Conservation (phyloP, 1,140 invertebrate species). For the Lordiphosa clarofinis region DNA sequence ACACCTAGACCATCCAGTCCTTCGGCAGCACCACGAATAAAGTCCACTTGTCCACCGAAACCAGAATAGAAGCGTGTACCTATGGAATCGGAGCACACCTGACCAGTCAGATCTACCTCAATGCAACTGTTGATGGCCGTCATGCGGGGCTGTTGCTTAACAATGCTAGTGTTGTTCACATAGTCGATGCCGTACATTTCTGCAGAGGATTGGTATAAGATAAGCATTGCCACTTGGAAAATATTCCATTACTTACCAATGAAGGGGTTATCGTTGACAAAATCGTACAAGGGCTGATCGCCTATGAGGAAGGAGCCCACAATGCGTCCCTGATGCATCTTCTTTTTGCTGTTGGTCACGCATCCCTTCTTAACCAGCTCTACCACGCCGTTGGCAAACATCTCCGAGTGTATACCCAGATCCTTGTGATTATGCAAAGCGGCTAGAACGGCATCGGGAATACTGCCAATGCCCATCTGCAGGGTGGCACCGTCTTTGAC, state of each 20-base stretch:
- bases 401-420: slow-evolving; percentile 96
- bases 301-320: slow-evolving; percentile 94
- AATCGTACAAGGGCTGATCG: slow-evolving; percentile 92
- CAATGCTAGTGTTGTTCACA: slow-evolving; percentile 90
- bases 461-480: slow-evolving; percentile 97
- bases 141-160: slow-evolving; percentile 92
- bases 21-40: slow-evolving; percentile 95
- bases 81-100: slow-evolving; percentile 95
- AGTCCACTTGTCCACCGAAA: slow-evolving; percentile 97
- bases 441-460: slow-evolving; percentile 93
- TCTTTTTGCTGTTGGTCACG: slow-evolving; percentile 92
- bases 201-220: not conserved
- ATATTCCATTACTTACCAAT: slow-evolving; percentile 83
- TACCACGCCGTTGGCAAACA: slow-evolving; percentile 95
- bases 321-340: slow-evolving; percentile 90
- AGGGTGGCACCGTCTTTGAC: slow-evolving; percentile 95
- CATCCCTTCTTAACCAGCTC: slow-evolving; percentile 91
- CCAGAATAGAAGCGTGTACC: slow-evolving; percentile 95
- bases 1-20: slow-evolving; percentile 93
- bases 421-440: slow-evolving; percentile 92
- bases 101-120: slow-evolving; percentile 97
- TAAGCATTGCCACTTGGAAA: not conserved
- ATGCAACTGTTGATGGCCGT: slow-evolving; percentile 98
- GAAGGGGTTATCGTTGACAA: slow-evolving; percentile 95
- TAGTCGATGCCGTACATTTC: slow-evolving; percentile 93